Evolutionary conservation across 2,113 vertebrate genomes (phyloP), one percentile per base, ranked within the genome.

Genomic region (Chionodraco myersi): DNA sequence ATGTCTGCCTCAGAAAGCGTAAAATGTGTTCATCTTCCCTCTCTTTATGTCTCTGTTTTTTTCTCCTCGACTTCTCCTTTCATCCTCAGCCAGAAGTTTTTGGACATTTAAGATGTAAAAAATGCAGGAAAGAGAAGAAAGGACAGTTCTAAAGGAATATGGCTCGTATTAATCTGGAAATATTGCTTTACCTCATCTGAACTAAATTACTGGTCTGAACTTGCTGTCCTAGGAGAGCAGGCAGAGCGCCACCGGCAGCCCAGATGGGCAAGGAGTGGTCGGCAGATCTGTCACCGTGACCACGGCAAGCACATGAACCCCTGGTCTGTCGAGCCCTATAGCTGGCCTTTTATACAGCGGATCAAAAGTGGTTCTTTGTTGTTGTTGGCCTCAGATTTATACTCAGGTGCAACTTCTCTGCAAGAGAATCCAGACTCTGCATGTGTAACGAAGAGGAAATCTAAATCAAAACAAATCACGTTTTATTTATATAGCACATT

Each of bases 131-230:
- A 74, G 72, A 89, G 70, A 73, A 81, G 85, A 87, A 85, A 90
- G 90, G 89, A 89, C 80, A 89, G 86, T 90, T 93, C 90, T 90
- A 49, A 86, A 91, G 80, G 89, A 94, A 93, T 94, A 93, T 94
- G 94, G 93, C 93, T 94, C 83, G 57, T 91, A 95, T 95, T 95
- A 95, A 95, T 95, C 91, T 91, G 88, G 76, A 92, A 94, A 95
- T 95, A 94, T 92, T 93, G 91, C 90, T 94, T 93, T 92, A 92
- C 89, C 91, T 95, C 93, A 95, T 94, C 94, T 95, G 94, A 94
- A 94, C 82, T 86, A 92, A 93, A 95, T 95, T 95, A 95, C 80
- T 86, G 86, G 85, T 78, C 89, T 94, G 92, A 95, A 94, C 92
- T 92, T 80, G 1, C 66, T 94, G 93, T 94, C 93, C 93, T 94